Evolutionary conservation across 2,113 vertebrate species (phyloP).

Genomic region (Ornithorhynchus anatinus): DNA sequence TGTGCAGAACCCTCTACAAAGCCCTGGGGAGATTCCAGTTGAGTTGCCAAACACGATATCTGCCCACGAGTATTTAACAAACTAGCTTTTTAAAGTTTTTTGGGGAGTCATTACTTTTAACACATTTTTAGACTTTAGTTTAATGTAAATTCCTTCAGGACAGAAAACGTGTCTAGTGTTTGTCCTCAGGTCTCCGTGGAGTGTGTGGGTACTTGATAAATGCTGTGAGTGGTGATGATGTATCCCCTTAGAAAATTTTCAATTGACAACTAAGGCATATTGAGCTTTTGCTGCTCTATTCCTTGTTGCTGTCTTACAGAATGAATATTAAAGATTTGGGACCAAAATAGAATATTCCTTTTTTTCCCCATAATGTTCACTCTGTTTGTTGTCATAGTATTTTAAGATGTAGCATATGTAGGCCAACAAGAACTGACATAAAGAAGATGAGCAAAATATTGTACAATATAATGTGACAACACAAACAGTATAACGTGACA

Average conservation of each 20-base stretch:
- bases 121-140: too few relatives aligned
- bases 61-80: background rate
- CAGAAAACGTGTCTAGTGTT: too few relatives aligned
- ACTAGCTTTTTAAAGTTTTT: background rate
- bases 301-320: background rate
- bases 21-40: too few relatives aligned
- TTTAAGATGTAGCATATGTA: slow-evolving; percentile 54
- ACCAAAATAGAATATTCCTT: background rate
- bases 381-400: slow-evolving; percentile 42
- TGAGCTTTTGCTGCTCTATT: background rate
- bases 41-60: too few relatives aligned
- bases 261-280: background rate
- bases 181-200: too few relatives aligned
- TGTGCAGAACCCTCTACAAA: too few relatives aligned
- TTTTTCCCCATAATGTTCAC: background rate
- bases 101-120: too few relatives aligned
- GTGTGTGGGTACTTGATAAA: too few relatives aligned
- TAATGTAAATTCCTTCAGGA: too few relatives aligned
- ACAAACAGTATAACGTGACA: slow-evolving; percentile 17
- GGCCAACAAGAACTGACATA: slow-evolving; percentile 52
- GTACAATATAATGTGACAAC: slow-evolving; percentile 42
- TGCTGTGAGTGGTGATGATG: too few relatives aligned
- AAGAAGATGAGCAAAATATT: slow-evolving; percentile 5
- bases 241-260: background rate
- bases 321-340: too few relatives aligned